These are phyloP conservation scores for Actinostola sp. DNA, from an alignment of 92 coral and sea anemone species.

Conservation along the genomic window DNA sequence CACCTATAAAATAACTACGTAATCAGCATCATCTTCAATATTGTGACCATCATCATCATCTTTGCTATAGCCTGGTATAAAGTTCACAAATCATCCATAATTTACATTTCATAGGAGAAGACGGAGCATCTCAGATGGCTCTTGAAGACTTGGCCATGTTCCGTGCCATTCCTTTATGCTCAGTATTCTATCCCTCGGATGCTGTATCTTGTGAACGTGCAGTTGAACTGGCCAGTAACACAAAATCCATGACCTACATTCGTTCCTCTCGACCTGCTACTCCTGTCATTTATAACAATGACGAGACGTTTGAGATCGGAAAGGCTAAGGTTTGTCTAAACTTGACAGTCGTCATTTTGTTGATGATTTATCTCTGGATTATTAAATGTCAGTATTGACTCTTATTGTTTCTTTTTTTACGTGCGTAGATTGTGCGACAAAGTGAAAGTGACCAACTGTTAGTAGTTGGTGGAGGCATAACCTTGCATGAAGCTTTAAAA, in stretches of 20 bases:
- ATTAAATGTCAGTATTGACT: neutral
- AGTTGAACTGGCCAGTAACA: constrained; percentile 89
- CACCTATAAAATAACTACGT: too few relatives aligned
- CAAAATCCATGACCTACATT: constrained; percentile 81
- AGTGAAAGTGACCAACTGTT: constrained; percentile 62
- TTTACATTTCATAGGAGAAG: constrained; percentile 73
- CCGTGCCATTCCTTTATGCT: constrained; percentile 87
- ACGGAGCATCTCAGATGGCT: constrained; percentile 99
- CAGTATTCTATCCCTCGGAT: constrained; percentile 96
- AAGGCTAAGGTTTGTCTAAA: constrained; percentile 86
- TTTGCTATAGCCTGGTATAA: too few relatives aligned
- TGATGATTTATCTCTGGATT: too few relatives aligned
- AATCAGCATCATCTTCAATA: too few relatives aligned
- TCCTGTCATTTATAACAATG: constrained; percentile 74
- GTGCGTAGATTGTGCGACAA: constrained; percentile 75
- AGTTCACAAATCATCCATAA: too few relatives aligned
- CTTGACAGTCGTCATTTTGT: too few relatives aligned
- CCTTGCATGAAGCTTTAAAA: constrained; percentile 79
- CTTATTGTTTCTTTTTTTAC: neutral
- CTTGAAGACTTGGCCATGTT: constrained; percentile 95
- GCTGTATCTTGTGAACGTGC: constrained; percentile 95
- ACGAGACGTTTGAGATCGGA: constrained; percentile 88
- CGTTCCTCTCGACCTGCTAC: constrained; percentile 84
- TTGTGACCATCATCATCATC: too few relatives aligned
- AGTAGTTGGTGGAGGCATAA: constrained; percentile 89